Conservation (phyloP, 1,140 invertebrate species). For the Drosophila fuyamai region DNA sequence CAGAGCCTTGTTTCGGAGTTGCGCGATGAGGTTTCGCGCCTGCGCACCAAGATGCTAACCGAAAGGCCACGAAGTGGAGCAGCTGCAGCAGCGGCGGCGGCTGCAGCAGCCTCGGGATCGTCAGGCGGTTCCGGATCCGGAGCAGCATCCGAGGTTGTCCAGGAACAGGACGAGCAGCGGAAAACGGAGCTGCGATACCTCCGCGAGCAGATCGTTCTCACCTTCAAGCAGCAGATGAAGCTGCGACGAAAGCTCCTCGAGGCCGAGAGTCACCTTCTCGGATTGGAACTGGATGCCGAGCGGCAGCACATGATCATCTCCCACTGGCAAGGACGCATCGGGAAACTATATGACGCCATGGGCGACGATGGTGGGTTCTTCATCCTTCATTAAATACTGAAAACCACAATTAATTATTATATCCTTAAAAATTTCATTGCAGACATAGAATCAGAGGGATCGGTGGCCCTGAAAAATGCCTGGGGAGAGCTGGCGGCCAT, state of each 20-base stretch:
- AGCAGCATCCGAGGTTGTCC: slow-evolving; percentile 15
- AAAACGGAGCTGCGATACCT: slow-evolving; percentile 89
- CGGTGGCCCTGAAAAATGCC: slow-evolving; percentile 92
- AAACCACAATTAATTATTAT: too few relatives aligned
- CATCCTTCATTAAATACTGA: too few relatives aligned
- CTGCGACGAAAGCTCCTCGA: slow-evolving; percentile 93
- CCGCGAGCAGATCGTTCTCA: slow-evolving; percentile 92
- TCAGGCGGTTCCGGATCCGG: slow-evolving; percentile 4
- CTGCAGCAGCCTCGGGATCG: slow-evolving; percentile 72
- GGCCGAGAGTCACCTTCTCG: slow-evolving; percentile 92
- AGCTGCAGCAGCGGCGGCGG: slow-evolving; percentile 56
- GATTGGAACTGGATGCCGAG: slow-evolving; percentile 93
- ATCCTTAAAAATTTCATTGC: too few relatives aligned
- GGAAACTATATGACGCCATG: slow-evolving; percentile 87
- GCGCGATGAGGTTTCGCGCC: slow-evolving; percentile 92
- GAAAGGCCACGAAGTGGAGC: slow-evolving; percentile 86
- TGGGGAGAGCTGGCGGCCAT: slow-evolving; percentile 93
- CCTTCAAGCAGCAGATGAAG: slow-evolving; percentile 96
- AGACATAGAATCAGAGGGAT: slow-evolving; percentile 87
- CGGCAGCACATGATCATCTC: slow-evolving; percentile 94
- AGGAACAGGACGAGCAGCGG: slow-evolving; percentile 81
- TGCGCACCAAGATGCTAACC: slow-evolving; percentile 92
- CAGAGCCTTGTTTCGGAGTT: slow-evolving; percentile 93
- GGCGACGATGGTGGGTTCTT: slow-evolving; percentile 71
- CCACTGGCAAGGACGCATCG: slow-evolving; percentile 93